Evolutionary conservation across 2,113 vertebrate genomes (phyloP).

Genomic region (Neogale vison): DNA sequence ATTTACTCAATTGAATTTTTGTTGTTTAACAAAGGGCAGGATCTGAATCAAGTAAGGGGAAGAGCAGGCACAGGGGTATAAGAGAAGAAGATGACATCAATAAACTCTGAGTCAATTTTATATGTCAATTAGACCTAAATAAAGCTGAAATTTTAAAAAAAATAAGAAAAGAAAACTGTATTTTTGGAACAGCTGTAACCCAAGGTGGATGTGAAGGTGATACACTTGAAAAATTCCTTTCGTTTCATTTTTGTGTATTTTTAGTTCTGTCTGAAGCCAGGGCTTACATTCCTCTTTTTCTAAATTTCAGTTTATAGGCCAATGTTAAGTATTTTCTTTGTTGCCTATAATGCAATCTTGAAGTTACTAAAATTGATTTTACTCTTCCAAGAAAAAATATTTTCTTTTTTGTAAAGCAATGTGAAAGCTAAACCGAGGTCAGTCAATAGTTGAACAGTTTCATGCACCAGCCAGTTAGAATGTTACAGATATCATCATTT

Average conservation of each 20-base stretch:
- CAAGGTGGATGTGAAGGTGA: not conserved
- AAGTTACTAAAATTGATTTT: conserved; percentile 57
- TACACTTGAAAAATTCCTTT: not conserved
- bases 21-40: not conserved
- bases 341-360: conserved; percentile 36
- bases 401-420: conserved; percentile 46
- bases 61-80: not conserved
- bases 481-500: conserved; percentile 14
- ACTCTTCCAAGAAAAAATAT: conserved; percentile 27
- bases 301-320: not conserved
- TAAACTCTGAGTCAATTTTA: not conserved
- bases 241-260: not conserved
- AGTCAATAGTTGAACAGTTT: not conserved
- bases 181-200: not conserved
- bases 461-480: conserved; percentile 21
- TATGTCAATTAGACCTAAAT: not conserved
- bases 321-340: conserved; percentile 21
- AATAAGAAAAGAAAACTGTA: not conserved
- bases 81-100: not conserved
- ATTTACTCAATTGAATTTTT: not conserved
- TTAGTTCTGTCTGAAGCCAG: not conserved
- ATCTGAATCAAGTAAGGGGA: not conserved
- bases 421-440: conserved; percentile 42
- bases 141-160: not conserved
- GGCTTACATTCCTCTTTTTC: not conserved